Evolutionary conservation across 2,113 vertebrate species (phyloP).

Genomic region (Thomomys bottae): DNA sequence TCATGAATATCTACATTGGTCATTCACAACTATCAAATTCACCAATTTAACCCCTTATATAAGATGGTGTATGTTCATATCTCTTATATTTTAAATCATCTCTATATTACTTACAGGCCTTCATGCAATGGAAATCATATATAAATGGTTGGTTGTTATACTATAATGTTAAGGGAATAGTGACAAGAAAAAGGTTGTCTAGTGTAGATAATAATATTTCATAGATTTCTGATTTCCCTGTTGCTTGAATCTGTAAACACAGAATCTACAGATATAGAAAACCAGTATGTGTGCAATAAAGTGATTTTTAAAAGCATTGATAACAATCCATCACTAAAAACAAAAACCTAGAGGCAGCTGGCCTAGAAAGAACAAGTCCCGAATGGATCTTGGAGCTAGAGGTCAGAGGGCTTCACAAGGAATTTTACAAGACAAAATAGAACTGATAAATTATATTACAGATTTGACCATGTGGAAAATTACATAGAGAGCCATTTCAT

Average conservation of each 20-base stretch:
- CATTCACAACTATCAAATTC: too few species aligned
- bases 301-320: background rate
- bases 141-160: background rate
- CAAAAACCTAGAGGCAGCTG: background rate
- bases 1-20: too few species aligned
- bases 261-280: background rate
- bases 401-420: background rate
- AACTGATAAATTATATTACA: constrained; percentile 38
- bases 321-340: background rate
- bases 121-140: background rate
- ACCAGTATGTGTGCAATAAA: background rate
- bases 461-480: constrained; percentile 52
- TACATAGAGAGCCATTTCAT: constrained; percentile 27
- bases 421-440: constrained; percentile 55
- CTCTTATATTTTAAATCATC: background rate
- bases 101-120: background rate
- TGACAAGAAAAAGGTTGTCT: background rate
- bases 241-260: background rate
- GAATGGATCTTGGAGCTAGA: background rate
- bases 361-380: background rate
- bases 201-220: background rate
- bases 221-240: background rate
- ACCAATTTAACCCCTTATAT: background rate
- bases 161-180: background rate
- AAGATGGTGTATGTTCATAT: background rate